Base-by-base conservation (phyloP, 1,140 invertebrate genomes). In the Halotydeus destructor region DNA sequence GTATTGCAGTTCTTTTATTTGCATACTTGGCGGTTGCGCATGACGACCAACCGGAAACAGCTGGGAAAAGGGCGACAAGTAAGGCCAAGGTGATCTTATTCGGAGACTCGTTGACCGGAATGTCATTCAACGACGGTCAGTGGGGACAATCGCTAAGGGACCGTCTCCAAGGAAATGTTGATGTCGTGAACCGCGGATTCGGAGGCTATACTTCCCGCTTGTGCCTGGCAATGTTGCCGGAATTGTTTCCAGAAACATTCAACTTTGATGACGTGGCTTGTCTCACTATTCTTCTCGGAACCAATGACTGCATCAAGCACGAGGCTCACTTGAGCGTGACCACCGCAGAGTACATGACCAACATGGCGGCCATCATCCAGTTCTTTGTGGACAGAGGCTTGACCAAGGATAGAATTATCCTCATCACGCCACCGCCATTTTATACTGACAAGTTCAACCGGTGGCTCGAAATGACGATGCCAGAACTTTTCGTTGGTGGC, bases 91-190 rank as follows among this genome's bases (percentile, higher is more conserved):
- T n/a, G n/a, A n/a, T n/a, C n/a, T n/a, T n/a, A n/a, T n/a, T n/a
- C n/a, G n/a, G n/a, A n/a, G n/a, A n/a, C n/a, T n/a, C n/a, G n/a
- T n/a, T n/a, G n/a, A n/a, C n/a, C n/a, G n/a, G n/a, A n/a, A n/a
- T n/a, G n/a, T n/a, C n/a, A n/a, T n/a, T n/a, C n/a, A n/a, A n/a
- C n/a, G n/a, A n/a, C n/a, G n/a, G n/a, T n/a, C n/a, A n/a, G n/a
- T n/a, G n/a, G n/a, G n/a, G n/a, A n/a, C n/a, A n/a, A n/a, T n/a
- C n/a, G n/a, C n/a, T n/a, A n/a, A n/a, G n/a, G n/a, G n/a, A n/a
- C n/a, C n/a, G n/a, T n/a, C n/a, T n/a, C n/a, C n/a, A n/a, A n/a
- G 61, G 62, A 47, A 55, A 56, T 43, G 60, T 57, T 55, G 62
- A 64, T 53, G 55, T 64, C 1, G 49, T 64, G 3, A 53, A 52